phyloP scores from a whole-genome alignment of 2,888 invertebrate species.

The Helobdella robusta region DNA sequence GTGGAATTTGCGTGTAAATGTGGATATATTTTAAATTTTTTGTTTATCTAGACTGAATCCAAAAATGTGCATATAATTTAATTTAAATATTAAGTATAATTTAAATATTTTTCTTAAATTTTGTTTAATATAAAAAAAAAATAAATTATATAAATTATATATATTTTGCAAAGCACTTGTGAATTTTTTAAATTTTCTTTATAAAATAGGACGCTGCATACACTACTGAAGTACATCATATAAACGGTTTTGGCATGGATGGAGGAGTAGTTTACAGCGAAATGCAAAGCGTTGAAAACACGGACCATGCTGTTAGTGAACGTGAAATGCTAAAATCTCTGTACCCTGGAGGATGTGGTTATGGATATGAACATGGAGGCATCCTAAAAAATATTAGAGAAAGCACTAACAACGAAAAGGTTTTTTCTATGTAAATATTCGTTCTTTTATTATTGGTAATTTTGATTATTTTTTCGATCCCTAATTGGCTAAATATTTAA shows the following conservation, averaged over 20 bases:
- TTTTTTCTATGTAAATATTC: slow-evolving; percentile 49
- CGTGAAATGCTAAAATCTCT: slow-evolving; percentile 60
- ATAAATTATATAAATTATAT: too few relatives aligned
- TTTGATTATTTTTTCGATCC: slow-evolving; percentile 11
- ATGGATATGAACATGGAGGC: slow-evolving; percentile 75
- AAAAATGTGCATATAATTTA: too few relatives aligned
- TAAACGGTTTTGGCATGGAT: slow-evolving; percentile 76
- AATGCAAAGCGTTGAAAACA: slow-evolving; percentile 78
- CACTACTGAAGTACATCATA: slow-evolving; percentile 77
- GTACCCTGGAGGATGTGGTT: slow-evolving; percentile 73
- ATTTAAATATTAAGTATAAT: too few relatives aligned
- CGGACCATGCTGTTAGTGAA: slow-evolving; percentile 64
- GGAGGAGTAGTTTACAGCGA: slow-evolving; percentile 92
- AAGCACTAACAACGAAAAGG: slow-evolving; percentile 71
- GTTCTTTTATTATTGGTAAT: not conserved
- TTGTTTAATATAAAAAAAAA: too few relatives aligned
- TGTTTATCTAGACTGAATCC: too few relatives aligned
- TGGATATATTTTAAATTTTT: too few relatives aligned
- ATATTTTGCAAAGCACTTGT: too few relatives aligned
- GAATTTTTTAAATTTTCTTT: too few relatives aligned
- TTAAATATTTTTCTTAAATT: too few relatives aligned
- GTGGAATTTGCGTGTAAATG: too few relatives aligned
- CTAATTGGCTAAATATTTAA: too few relatives aligned
- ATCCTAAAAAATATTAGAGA: slow-evolving; percentile 71
- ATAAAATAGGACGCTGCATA: slow-evolving; percentile 29